Evolutionary conservation across 1,140 invertebrate genomes (phyloP), one percentile per base, ranked within the genome.

Genomic region (Nebria ingens): DNA sequence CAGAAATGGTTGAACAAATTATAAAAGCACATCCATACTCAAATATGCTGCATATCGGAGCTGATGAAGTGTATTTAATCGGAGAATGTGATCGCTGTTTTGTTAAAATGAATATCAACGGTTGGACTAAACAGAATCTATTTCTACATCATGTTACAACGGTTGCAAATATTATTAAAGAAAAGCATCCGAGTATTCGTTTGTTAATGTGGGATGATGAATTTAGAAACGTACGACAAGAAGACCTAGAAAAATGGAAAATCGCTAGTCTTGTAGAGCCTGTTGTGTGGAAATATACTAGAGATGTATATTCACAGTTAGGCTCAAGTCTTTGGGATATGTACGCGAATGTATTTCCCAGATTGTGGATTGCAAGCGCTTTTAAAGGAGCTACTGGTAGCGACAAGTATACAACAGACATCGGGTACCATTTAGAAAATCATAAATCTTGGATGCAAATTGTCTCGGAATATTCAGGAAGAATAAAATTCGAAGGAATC

Each of bases 161-260:
- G 11, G 73, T 88, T 19, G 78, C 78, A 0, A 73, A 77, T 50
- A 78, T 81, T 55, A 76, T 91, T 13, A 79, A 79, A 52, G 73
- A 77, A 15, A 76, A 77, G 2, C 83, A 80, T 70, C 79, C 84
- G 0, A 72, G 76, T 1, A n/a, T 68, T 11, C 52, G 58, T 53
- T 72, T 91, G 17, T 82, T 98, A 6, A 87, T 97, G 61, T 97
- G 95, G 95, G 93, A 97, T 65, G 95, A 98, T 68, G 96, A 97
- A 90, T 66, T 97, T 25, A 74, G 91, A 20, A 77, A 83, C 29
- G 81, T 92, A 61, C 78, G 81, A n/a, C 70, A 79, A 59, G 74
- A 78, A 54, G 72, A 77, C 63, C 78, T 88, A 68, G 73, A 80
- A 68, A 80, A 79, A 51, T 82, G 79, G 64, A 79, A 82, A n/a